Conservation (phyloP, 2,797 vertebrate genomes). For the Malurus leucopterus region DNA sequence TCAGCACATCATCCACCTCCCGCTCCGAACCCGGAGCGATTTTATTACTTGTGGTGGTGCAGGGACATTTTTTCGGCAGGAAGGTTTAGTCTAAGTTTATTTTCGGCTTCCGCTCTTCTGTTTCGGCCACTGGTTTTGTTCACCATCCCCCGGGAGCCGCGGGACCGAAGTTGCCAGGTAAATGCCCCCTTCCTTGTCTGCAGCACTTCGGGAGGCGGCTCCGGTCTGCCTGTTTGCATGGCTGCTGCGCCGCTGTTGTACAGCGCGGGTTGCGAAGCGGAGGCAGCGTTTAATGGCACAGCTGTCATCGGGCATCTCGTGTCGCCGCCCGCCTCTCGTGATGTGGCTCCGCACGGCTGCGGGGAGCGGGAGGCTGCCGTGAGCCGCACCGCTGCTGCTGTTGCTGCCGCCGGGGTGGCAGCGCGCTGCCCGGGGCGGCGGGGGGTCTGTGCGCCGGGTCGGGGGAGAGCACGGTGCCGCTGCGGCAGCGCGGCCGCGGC, state of each 20-base stretch:
- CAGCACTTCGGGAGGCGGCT: background rate
- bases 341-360: background rate
- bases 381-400: background rate
- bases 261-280: background rate
- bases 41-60: background rate
- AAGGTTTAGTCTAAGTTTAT: constrained; percentile 11
- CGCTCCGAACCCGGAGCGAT: background rate
- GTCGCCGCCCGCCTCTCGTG: background rate
- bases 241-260: background rate
- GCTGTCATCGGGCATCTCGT: background rate
- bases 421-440: background rate
- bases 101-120: background rate
- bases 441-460: background rate
- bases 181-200: background rate
- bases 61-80: background rate
- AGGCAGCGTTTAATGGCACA: background rate
- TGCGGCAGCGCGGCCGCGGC: background rate
- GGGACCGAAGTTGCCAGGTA: constrained; percentile 46
- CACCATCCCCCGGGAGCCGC: background rate
- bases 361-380: background rate
- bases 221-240: background rate
- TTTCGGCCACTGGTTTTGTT: background rate
- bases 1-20: background rate
- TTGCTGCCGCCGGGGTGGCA: background rate
- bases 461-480: background rate